phyloP scores from a whole-genome alignment of 2,113 vertebrate genomes.

The Ictalurus furcatus region DNA sequence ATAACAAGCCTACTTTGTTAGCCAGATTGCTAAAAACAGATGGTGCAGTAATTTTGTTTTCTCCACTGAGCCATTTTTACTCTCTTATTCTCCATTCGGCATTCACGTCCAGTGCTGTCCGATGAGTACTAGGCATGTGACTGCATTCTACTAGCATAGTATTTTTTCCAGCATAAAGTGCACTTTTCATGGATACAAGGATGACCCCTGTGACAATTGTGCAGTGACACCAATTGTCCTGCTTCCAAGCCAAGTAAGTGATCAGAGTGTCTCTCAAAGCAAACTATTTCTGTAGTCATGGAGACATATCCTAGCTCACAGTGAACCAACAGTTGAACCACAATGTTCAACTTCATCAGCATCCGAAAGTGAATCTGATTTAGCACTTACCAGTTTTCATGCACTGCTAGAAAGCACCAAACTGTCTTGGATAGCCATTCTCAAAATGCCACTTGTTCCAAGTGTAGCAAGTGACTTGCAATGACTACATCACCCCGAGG shows the following conservation, averaged over 20 bases:
- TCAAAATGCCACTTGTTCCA: background rate
- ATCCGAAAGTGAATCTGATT: background rate
- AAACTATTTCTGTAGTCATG: background rate
- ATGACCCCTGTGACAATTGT: background rate
- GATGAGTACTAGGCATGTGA: background rate
- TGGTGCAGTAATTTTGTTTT: background rate
- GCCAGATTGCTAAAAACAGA: background rate
- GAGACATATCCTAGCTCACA: background rate
- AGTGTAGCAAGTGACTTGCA: background rate
- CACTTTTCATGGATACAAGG: background rate
- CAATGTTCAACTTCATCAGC: background rate
- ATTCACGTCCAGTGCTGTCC: background rate
- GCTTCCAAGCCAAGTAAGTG: background rate
- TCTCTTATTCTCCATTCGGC: background rate
- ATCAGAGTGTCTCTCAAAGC: background rate
- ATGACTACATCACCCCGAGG: too few species aligned
- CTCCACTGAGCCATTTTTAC: constrained; percentile 1
- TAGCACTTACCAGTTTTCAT: background rate
- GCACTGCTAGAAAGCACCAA: too few species aligned
- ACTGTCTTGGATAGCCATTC: background rate
- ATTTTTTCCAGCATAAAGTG: background rate
- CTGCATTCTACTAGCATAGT: background rate
- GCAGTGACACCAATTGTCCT: background rate
- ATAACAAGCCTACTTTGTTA: background rate
- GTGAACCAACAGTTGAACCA: background rate